These are phyloP conservation scores for Himantopus leucocephalus DNA, from an alignment of 2,113 vertebrate genomes.

Conservation along the genomic window DNA sequence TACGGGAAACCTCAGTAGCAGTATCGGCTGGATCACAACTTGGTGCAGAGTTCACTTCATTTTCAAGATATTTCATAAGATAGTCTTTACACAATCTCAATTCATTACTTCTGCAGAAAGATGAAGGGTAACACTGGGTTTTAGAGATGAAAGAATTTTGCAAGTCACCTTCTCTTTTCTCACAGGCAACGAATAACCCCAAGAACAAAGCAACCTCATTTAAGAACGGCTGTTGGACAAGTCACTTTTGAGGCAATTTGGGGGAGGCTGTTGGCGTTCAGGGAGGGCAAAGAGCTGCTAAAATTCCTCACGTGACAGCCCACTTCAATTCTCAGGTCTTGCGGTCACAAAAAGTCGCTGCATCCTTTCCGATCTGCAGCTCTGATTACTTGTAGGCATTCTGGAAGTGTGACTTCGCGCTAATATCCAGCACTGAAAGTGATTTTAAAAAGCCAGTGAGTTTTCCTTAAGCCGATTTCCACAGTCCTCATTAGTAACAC, in stretches of 20 bases:
- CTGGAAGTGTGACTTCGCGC: neutral
- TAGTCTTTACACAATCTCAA: neutral
- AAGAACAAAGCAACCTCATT: neutral
- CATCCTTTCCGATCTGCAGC: neutral
- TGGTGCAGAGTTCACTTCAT: neutral
- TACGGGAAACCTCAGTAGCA: neutral
- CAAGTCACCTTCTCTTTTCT: neutral
- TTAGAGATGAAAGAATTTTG: conserved; percentile 6
- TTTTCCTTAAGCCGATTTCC: neutral
- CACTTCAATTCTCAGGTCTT: neutral
- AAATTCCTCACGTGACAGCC: neutral
- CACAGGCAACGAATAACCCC: neutral
- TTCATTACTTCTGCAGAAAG: conserved; percentile 1
- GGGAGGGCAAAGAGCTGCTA: neutral
- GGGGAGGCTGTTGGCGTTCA: neutral
- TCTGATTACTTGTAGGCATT: neutral
- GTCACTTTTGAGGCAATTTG: neutral
- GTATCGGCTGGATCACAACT: neutral
- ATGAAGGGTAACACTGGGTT: neutral
- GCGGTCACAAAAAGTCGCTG: neutral
- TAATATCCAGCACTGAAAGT: neutral
- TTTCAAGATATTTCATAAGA: neutral
- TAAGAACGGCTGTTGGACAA: neutral
- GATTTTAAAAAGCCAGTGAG: neutral
- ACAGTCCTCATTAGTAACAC: neutral